Conservation (phyloP, 2,888 invertebrate species). For the Nasonovia ribisnigri region DNA sequence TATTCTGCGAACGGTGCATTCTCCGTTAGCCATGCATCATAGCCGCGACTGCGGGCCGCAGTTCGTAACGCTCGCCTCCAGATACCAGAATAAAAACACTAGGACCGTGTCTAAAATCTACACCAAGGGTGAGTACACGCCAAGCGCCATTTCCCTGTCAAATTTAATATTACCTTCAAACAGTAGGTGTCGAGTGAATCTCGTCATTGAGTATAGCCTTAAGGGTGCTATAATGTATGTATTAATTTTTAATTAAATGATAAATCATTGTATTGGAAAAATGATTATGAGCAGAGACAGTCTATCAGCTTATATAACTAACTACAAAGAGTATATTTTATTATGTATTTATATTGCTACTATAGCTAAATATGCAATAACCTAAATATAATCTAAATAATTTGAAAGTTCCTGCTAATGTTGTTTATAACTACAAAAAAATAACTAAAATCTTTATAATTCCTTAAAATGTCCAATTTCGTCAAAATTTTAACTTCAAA, state of each 20-base stretch:
- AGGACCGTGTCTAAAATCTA: slow-evolving; percentile 50
- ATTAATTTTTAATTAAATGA: not conserved
- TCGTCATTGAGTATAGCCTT: not conserved
- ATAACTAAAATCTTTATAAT: not conserved
- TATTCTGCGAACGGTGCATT: not conserved
- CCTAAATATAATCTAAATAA: not conserved
- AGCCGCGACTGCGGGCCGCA: not conserved
- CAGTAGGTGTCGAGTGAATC: not conserved
- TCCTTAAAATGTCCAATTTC: not conserved
- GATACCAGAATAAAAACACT: slow-evolving; percentile 59
- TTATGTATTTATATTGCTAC: not conserved
- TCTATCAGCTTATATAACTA: not conserved
- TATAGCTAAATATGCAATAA: not conserved
- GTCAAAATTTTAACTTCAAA: not conserved
- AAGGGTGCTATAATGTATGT: not conserved
- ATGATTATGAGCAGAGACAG: not conserved
- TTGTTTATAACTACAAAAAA: not conserved
- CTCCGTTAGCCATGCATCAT: slow-evolving; percentile 13
- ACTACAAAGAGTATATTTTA: not conserved
- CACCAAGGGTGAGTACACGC: slow-evolving; percentile 21
- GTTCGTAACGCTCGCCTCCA: slow-evolving; percentile 46
- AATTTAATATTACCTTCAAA: not conserved
- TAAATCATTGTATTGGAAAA: not conserved
- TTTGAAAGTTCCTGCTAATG: not conserved
- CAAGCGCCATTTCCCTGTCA: not conserved